phyloP scores from a whole-genome alignment of 1,140 invertebrate genomes.

The Sycophila sp. region DNA sequence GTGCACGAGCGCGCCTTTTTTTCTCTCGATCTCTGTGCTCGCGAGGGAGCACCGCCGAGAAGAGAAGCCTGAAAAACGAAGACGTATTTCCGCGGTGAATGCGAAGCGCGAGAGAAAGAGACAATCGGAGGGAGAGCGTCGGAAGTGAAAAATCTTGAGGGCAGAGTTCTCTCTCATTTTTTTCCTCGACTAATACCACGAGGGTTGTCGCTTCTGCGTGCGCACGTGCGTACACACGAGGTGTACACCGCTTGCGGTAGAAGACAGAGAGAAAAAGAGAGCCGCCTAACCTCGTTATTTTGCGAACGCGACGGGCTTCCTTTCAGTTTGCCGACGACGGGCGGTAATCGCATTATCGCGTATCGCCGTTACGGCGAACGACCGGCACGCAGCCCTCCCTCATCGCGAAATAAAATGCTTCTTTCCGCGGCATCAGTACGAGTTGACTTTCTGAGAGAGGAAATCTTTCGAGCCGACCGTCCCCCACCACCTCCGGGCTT shows the following conservation, averaged over 20 bases:
- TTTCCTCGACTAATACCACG: not conserved
- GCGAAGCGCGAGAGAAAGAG: not conserved
- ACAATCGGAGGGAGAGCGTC: not conserved
- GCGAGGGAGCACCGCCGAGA: not conserved
- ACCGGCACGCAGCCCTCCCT: not conserved
- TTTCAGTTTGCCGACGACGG: slow-evolving; percentile 36
- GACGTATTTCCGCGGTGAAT: not conserved
- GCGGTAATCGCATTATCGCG: slow-evolving; percentile 46
- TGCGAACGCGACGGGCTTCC: slow-evolving; percentile 27
- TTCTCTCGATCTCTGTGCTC: not conserved
- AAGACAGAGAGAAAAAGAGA: not conserved
- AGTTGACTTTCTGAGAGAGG: not conserved
- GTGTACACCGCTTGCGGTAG: not conserved
- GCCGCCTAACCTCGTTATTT: slow-evolving; percentile 33
- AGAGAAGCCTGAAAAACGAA: not conserved
- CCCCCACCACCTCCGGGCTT: not conserved
- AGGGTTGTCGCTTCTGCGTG: not conserved
- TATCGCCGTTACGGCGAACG: slow-evolving; percentile 35
- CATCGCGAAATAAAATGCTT: slow-evolving; percentile 26
- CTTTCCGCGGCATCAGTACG: not conserved
- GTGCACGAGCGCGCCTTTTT: slow-evolving; percentile 13
- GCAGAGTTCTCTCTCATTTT: not conserved
- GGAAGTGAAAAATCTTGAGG: slow-evolving; percentile 9
- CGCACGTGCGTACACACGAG: not conserved
- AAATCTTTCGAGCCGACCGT: not conserved